Base-by-base conservation (phyloP, 2,797 vertebrate species). In the Siniperca undulata region DNA sequence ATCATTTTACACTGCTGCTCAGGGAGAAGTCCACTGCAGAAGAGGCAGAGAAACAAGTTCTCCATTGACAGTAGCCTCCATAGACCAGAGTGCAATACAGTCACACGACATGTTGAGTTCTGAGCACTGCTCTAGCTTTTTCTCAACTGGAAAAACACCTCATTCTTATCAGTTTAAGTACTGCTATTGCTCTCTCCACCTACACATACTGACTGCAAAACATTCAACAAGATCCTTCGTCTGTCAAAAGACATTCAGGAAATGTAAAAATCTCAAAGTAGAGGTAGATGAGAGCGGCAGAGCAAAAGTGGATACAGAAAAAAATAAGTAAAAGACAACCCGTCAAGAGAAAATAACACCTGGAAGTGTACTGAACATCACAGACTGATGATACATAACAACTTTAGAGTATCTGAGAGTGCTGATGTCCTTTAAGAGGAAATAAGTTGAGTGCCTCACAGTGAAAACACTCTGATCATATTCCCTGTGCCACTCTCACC, bases 91-190 rank as follows among this genome's bases (percentile, higher is more conserved):
- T 53, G 55, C 42, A 30, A 14, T 34, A 9, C 74, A 79, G 36
- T 61, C 70, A 61, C 19, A 64, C 67, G 77, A 77, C 56, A 5
- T 70, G 24, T 70, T 27, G 46, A 65, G 38, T 71, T 80, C 19
- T 16, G 5, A 78, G 65, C 56, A 22, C 1, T 0, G 30, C 53
- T 59, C 9, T 8, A 52, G 36, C 59, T 85, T 82, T 73, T 55
- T 70, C 59, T 74, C 44, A 67, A 16, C 74, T 61, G 55, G 14
- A 76, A 84, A 74, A 66, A 70, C 70, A 50, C 46, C 71, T 83
- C 50, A 4, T 52, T 60, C 17, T 83, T 58, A 81, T 74, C 67
- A 36, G 53, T 64, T 4, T 58, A 74, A 86, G 88, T 70, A 48
- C 59, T 3, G 6, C 58, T 40, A 20, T 65, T 80, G 48, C 61